phyloP scores from a whole-genome alignment of 2,113 vertebrate species.

The Salvelinus alpinus region DNA sequence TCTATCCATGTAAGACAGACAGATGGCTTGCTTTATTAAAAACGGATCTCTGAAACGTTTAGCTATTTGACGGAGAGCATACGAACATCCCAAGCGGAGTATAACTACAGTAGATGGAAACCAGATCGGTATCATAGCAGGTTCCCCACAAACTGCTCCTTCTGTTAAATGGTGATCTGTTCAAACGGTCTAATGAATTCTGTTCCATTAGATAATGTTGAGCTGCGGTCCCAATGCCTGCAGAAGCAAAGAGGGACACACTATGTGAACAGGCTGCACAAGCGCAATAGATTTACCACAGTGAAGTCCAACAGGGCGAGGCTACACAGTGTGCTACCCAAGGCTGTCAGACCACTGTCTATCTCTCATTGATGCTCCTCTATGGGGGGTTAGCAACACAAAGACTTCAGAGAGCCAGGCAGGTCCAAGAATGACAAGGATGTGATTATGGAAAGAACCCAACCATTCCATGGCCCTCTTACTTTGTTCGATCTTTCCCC shows the following conservation, averaged over 20 bases:
- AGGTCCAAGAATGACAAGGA: slow-evolving; percentile 11
- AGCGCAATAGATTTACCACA: slow-evolving; percentile 6
- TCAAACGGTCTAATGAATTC: slow-evolving; percentile 2
- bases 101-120: neutral
- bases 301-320: neutral
- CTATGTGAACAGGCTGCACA: neutral
- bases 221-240: neutral
- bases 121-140: slow-evolving; percentile 6
- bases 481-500: neutral
- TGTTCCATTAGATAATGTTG: slow-evolving; percentile 15
- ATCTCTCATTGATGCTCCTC: neutral
- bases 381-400: slow-evolving; percentile 7
- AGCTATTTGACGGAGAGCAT: neutral
- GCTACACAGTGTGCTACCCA: neutral
- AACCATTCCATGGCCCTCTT: neutral
- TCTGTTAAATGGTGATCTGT: slow-evolving; percentile 12
- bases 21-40: neutral
- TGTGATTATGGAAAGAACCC: slow-evolving; percentile 16
- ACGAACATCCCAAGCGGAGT: neutral
- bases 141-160: neutral
- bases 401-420: neutral
- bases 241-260: slow-evolving; percentile 2
- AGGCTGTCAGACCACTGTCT: neutral
- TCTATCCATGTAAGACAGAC: neutral
- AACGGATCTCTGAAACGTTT: neutral